These are phyloP conservation scores for Strongylocentrotus purpuratus DNA, from an alignment of 35 echinoderm and acorn worm species.

Conservation along the genomic window DNA sequence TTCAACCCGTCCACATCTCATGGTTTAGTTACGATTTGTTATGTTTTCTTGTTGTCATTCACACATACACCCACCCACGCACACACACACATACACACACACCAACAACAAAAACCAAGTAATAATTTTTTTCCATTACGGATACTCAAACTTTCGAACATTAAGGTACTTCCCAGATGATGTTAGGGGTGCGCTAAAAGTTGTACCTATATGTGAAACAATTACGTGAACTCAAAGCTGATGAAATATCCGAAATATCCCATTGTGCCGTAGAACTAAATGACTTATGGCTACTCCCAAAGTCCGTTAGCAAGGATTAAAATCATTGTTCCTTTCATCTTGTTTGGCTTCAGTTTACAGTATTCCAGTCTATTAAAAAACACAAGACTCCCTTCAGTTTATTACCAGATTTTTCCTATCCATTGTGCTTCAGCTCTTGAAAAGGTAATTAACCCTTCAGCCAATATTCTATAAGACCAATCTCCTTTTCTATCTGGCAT, in stretches of 20 bases:
- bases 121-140: too few species aligned
- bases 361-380: neutral
- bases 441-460: neutral
- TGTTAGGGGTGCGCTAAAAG: neutral
- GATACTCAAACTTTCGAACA: too few species aligned
- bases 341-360: neutral
- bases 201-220: neutral
- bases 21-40: too few species aligned
- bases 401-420: neutral
- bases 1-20: too few species aligned
- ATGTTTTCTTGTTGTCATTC: too few species aligned
- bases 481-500: neutral
- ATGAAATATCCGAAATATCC: neutral
- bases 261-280: neutral
- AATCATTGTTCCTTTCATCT: neutral
- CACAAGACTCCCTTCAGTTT: neutral
- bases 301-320: neutral
- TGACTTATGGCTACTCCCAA: neutral
- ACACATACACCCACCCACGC: too few species aligned
- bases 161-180: too few species aligned
- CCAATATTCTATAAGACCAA: neutral
- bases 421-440: neutral
- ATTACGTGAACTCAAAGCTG: slow-evolving; percentile 2
- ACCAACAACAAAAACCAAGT: too few species aligned
- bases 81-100: too few species aligned